Evolutionary conservation across 35 echinoderm and acorn worm genomes (phyloP).

Genomic region (Acanthaster planci): DNA sequence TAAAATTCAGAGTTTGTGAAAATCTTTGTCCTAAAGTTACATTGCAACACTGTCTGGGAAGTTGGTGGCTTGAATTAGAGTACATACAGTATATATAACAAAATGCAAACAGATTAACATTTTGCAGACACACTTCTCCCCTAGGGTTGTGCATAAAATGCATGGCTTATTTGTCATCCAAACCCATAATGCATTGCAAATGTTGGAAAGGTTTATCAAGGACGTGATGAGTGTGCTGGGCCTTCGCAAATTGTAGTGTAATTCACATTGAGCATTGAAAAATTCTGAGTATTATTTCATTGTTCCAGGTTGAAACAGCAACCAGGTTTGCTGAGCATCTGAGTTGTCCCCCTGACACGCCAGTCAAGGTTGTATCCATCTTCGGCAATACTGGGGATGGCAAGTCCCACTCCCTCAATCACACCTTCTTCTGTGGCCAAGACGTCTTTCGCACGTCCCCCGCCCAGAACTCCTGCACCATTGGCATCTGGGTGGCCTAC

Average conservation of each 20-base stretch:
- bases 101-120: neutral
- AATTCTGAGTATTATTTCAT: neutral
- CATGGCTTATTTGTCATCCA: too few relatives aligned
- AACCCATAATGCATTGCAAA: too few relatives aligned
- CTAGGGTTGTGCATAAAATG: too few relatives aligned
- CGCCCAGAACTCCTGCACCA: constrained; percentile 88
- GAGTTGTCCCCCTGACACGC: constrained; percentile 44
- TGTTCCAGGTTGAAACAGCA: constrained; percentile 67
- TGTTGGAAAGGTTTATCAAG: neutral
- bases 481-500: constrained; percentile 93
- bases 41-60: too few relatives aligned
- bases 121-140: too few relatives aligned
- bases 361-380: constrained; percentile 92
- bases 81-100: neutral
- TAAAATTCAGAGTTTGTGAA: too few relatives aligned
- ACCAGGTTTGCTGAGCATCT: constrained; percentile 67
- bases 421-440: constrained; percentile 86
- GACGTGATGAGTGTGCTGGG: neutral
- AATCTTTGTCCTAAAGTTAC: too few relatives aligned
- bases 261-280: neutral
- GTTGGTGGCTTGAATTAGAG: too few relatives aligned
- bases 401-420: constrained; percentile 93
- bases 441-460: constrained; percentile 88
- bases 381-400: constrained; percentile 99
- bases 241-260: neutral